Conservation (phyloP, 2,888 invertebrate genomes). For the Apodemia mormo region DNA sequence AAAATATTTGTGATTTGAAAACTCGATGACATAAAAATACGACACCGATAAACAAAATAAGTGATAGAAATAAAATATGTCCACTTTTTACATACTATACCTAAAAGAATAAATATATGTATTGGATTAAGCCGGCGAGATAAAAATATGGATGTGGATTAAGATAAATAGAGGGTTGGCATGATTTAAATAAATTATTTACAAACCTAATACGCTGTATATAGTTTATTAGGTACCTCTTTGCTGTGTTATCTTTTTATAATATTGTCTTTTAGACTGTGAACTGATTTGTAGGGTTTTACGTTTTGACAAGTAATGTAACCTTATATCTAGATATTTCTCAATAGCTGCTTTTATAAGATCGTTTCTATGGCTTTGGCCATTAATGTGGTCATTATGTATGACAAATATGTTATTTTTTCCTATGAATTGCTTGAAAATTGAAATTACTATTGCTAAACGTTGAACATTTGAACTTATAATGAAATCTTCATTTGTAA, state of each 20-base stretch:
- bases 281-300: background rate
- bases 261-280: slow-evolving; percentile 14
- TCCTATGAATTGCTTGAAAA: slow-evolving; percentile 16
- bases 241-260: background rate
- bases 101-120: too few species aligned
- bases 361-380: slow-evolving; percentile 16
- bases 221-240: too few species aligned
- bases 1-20: background rate
- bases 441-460: slow-evolving; percentile 4
- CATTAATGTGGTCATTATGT: background rate
- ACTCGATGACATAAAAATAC: too few species aligned
- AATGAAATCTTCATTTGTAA: slow-evolving; percentile 12
- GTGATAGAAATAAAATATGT: too few species aligned
- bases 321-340: slow-evolving; percentile 16
- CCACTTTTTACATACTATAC: too few species aligned
- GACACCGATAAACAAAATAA: too few species aligned
- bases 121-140: too few species aligned
- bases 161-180: too few species aligned
- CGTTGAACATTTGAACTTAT: slow-evolving; percentile 8
- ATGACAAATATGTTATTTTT: slow-evolving; percentile 19
- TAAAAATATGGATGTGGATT: too few species aligned
- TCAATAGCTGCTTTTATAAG: slow-evolving; percentile 20
- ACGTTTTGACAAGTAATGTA: background rate
- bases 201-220: too few species aligned
- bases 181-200: too few species aligned